Percentiles rank a stretch among this genome's conserved stretches.
Evolutionary conservation across 1,140 invertebrate genomes (phyloP).

Genomic region (Aphaenogaster floridana): DNA sequence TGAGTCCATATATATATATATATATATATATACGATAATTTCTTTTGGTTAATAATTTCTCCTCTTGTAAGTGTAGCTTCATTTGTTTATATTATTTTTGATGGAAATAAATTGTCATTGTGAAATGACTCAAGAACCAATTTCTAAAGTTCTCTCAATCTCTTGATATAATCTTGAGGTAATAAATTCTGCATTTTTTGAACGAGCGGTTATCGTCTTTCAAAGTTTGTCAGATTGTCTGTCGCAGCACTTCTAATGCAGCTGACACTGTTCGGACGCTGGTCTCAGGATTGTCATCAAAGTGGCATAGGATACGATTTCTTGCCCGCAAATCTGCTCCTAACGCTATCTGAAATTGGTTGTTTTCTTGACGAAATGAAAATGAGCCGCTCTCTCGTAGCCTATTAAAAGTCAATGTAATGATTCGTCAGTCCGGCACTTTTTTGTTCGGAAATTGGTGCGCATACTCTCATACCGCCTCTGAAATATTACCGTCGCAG

Average conservation of each 20-base stretch:
- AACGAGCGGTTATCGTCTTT: neutral
- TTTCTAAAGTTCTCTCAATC: too few relatives aligned
- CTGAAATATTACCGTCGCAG: neutral
- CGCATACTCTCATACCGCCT: constrained; percentile 11
- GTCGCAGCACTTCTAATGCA: neutral
- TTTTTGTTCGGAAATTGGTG: neutral
- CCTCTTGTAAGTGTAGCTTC: neutral
- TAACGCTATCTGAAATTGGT: too few relatives aligned
- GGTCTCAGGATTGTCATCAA: constrained; percentile 5
- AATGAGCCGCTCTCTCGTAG: neutral
- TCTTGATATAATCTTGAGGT: neutral
- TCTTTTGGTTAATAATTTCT: neutral
- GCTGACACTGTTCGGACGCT: constrained; percentile 19
- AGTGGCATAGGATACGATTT: neutral
- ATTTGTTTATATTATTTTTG: neutral
- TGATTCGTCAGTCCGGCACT: neutral
- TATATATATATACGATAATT: neutral
- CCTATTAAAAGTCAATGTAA: neutral
- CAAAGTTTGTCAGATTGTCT: neutral
- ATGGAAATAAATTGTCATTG: neutral
- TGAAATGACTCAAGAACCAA: neutral
- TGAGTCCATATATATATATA: neutral
- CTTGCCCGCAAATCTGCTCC: too few relatives aligned
- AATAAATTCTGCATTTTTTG: constrained; percentile 30
- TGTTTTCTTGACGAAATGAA: neutral